Base-by-base conservation (phyloP, 2,113 vertebrate species). In the Aphyosemion australe region DNA sequence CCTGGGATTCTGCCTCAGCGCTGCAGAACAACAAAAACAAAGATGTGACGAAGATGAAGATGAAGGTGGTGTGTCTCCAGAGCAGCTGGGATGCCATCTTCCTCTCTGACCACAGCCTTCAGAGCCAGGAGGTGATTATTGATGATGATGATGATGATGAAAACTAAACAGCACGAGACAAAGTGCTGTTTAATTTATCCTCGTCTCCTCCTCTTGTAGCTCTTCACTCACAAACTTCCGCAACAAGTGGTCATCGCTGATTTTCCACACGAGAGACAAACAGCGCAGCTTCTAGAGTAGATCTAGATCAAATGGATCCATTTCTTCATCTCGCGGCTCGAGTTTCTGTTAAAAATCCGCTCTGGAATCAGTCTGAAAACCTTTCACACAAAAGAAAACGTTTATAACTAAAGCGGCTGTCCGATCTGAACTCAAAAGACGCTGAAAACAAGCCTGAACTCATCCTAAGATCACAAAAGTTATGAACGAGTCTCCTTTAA, bases 41-140 rank as follows among this genome's bases (percentile, higher is more conserved):
- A 0, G 63, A 16, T 0, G 76, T 37, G 75, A 84, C 42, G 21
- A 63, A n/a, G 12, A 37, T 37, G 34, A 37, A n/a, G n/a, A n/a
- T n/a, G n/a, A n/a, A n/a, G n/a, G n/a, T 37, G 34, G 9, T 37
- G 34, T 26, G 3, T 26, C 26, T 26, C 26, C 26, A 26, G 26
- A 64, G 18, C 1, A 76, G 80, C 20, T 18, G 71, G 53, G 78
- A 12, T 62, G 78, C 18, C 83, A 84, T 87, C 74, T 54, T 86
- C 57, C 21, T 54, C 54, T 12, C 50, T 6, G 21, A 18, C 34
- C 46, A 15, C 37, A n/a, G 47, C 11, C 14, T 18, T 45, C 37
- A 31, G 21, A 13, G 26, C 26, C 26, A 26, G 26, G 26, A 26
- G 26, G 26, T 1, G 26, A 26, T 5, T 26, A 26, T 5, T 26